phyloP scores from a whole-genome alignment of 2,113 vertebrate species.

The Neolamprologus ventralis region DNA sequence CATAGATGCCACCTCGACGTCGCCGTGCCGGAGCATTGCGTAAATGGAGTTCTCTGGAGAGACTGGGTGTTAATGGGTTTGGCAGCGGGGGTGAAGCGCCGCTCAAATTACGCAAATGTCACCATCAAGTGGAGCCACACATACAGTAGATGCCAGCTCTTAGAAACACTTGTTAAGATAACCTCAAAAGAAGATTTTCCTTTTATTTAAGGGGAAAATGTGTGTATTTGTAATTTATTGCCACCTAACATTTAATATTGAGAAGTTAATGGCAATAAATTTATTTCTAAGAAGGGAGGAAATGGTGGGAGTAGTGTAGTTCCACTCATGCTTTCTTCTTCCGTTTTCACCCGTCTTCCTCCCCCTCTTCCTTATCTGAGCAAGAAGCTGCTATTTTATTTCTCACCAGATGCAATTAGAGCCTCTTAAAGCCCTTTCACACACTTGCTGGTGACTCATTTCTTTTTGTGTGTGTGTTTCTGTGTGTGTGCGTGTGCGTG shows the following conservation, averaged over 20 bases:
- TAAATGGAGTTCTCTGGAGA: slow-evolving; percentile 51
- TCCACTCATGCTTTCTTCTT: slow-evolving; percentile 5
- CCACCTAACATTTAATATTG: background rate
- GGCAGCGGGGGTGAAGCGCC: slow-evolving; percentile 43
- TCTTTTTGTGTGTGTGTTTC: background rate
- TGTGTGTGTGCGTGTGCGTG: background rate
- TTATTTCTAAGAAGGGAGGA: slow-evolving; percentile 1
- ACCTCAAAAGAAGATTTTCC: background rate
- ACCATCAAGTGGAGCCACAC: slow-evolving; percentile 31
- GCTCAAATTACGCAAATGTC: slow-evolving; percentile 60
- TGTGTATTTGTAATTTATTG: background rate
- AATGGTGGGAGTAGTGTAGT: slow-evolving; percentile 9
- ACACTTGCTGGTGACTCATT: slow-evolving; percentile 54
- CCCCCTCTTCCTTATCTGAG: slow-evolving; percentile 27
- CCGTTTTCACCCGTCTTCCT: slow-evolving; percentile 2
- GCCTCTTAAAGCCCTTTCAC: slow-evolving; percentile 54
- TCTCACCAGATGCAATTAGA: slow-evolving; percentile 64
- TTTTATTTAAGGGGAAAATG: background rate
- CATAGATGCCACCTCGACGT: slow-evolving; percentile 26
- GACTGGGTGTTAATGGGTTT: slow-evolving; percentile 61
- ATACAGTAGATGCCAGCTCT: slow-evolving; percentile 27
- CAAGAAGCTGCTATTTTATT: slow-evolving; percentile 39
- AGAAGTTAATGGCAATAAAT: background rate
- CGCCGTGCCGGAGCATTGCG: slow-evolving; percentile 20
- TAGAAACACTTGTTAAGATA: background rate